Percentiles rank a stretch among this genome's conserved stretches.
Evolutionary conservation across 2,113 vertebrate species (phyloP).

Genomic region (Anthoscopus minutus): DNA sequence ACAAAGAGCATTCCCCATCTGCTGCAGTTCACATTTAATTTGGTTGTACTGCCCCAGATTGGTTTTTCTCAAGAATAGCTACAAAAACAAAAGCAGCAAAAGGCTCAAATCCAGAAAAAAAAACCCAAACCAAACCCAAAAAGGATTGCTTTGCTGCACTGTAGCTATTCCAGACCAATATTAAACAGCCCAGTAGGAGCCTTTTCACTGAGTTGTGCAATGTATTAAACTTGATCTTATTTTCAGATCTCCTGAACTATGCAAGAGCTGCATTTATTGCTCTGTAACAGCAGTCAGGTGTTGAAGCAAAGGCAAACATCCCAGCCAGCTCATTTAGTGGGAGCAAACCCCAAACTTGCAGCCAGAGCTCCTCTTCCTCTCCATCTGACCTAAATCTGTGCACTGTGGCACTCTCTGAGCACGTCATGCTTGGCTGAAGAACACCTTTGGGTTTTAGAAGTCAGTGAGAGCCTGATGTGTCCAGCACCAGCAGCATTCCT

Average conservation of each 20-base stretch:
- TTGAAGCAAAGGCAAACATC: not conserved
- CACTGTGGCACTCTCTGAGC: not conserved
- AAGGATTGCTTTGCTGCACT: not conserved
- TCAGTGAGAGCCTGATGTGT: not conserved
- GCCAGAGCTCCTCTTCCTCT: not conserved
- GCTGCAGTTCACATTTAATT: not conserved
- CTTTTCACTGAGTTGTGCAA: not conserved
- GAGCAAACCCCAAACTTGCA: not conserved
- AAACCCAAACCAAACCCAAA: too few species aligned
- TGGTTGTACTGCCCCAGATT: not conserved
- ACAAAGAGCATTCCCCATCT: not conserved
- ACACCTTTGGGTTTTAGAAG: not conserved
- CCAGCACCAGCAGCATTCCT: not conserved
- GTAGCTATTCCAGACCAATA: not conserved
- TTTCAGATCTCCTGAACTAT: conserved; percentile 21
- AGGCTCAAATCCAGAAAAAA: not conserved
- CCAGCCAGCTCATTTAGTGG: not conserved
- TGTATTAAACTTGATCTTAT: not conserved
- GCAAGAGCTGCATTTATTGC: not conserved
- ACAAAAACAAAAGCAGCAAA: not conserved
- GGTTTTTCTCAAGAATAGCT: not conserved
- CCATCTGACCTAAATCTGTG: conserved; percentile 14
- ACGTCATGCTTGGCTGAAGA: not conserved
- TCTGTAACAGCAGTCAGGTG: not conserved
- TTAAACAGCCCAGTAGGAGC: not conserved